These are phyloP conservation scores for Drosophila rellima DNA, from an alignment of 2,888 invertebrate species.

Conservation along the genomic window DNA sequence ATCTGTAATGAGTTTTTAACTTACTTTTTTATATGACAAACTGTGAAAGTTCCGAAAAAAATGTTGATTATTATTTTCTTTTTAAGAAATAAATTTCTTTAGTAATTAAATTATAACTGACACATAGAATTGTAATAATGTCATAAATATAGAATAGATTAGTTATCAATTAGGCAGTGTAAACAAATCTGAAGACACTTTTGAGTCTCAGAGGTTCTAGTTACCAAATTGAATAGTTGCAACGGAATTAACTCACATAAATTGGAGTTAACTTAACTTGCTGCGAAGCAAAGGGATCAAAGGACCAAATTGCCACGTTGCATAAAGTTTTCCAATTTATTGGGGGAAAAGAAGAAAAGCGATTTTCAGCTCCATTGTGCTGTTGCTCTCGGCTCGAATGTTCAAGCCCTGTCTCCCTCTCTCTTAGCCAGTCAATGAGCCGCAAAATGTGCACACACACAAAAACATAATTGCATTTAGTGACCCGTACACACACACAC, in stretches of 20 bases:
- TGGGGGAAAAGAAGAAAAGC: background rate
- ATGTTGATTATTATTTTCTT: too few relatives aligned
- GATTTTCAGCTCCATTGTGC: constrained; percentile 17
- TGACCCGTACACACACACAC: constrained; percentile 29
- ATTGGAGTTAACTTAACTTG: background rate
- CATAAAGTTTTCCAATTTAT: constrained; percentile 19
- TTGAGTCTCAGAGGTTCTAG: background rate
- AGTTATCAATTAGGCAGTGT: background rate
- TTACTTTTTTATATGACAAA: too few relatives aligned
- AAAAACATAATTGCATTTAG: constrained; percentile 66
- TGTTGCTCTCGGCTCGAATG: background rate
- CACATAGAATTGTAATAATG: too few relatives aligned
- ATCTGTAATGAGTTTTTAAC: too few relatives aligned
- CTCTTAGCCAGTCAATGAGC: constrained; percentile 39
- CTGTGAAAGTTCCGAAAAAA: too few relatives aligned
- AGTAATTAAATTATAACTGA: too few relatives aligned
- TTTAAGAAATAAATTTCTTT: too few relatives aligned
- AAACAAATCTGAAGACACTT: background rate
- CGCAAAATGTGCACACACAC: constrained; percentile 45
- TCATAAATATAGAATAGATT: background rate
- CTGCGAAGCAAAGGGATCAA: constrained; percentile 11
- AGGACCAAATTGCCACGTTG: constrained; percentile 10
- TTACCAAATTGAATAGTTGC: background rate
- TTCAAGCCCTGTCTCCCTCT: background rate
- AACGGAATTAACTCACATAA: background rate